Evolutionary conservation across 2,888 invertebrate species (phyloP), one percentile per base, ranked within the genome.

Genomic region (Petrolisthes cinctipes): DNA sequence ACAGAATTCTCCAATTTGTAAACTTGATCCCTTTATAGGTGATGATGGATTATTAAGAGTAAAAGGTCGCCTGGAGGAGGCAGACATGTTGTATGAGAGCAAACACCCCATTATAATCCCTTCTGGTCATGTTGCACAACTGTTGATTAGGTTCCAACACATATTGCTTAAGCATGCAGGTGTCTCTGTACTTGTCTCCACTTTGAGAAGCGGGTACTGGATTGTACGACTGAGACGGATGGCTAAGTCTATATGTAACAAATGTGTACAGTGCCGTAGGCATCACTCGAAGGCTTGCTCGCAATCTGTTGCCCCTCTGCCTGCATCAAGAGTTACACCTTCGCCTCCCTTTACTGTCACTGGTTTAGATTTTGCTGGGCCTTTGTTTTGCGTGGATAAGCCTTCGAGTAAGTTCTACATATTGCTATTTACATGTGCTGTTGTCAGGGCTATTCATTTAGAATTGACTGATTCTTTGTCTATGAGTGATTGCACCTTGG

Each of bases 381-480:
- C 92, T 1, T 71, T 92, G 23, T 82, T 5, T 78, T 92, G 51
- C 78, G 37, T 17, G 82, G 91, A 53, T 91, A 61, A 53, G 78
- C 76, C 68, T 51, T 79, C 20, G n/a, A 84, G 6, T 86, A 91
- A 71, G 84, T 85, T 61, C 92, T 90, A 86, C 86, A 85, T 92
- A 9, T 80, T 86, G 5, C 82, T 92, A 4, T 91, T 91, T 83
- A 92, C 92, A 0, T 92, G 92, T 91, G 86, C 91, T 9, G 85
- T 91, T 4, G 91, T 91, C 11, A 85, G 92, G 9, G 91, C 91
- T 0, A 82, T 92, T n/a, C 92, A 92, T 83, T 86, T 92, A n/a
- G 92, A 92, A 86, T 51, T 91, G 0, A 91, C 37, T 37, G 37
- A 37, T 37, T 37, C 37, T 37, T 37, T 37, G 37, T 37, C 37